Conservation (phyloP, 2,113 vertebrate genomes). For the Lophius piscatorius region DNA sequence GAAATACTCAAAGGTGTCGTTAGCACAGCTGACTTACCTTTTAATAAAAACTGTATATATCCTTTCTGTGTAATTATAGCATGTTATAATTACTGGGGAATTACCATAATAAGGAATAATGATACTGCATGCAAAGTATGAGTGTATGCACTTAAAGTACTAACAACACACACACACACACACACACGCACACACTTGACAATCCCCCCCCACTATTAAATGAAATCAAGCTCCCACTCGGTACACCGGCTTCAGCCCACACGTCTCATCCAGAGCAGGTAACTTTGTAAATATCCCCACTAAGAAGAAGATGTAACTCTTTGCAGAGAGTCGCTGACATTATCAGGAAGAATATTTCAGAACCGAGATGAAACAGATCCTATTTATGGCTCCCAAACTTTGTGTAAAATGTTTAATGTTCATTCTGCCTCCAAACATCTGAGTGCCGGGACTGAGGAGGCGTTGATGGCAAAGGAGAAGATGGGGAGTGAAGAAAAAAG, state of each 20-base stretch:
- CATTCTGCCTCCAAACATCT: constrained; percentile 21
- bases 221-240: constrained; percentile 46
- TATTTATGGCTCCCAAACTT: constrained; percentile 40
- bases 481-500: constrained; percentile 21
- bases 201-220: constrained; percentile 41
- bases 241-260: constrained; percentile 44
- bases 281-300: constrained; percentile 54
- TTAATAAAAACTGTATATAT: background rate
- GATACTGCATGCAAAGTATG: background rate
- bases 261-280: constrained; percentile 21
- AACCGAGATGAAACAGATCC: constrained; percentile 41
- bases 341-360: constrained; percentile 45
- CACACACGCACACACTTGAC: constrained; percentile 31
- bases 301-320: constrained; percentile 41
- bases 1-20: background rate
- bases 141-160: background rate
- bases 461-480: constrained; percentile 16
- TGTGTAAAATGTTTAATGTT: constrained; percentile 55
- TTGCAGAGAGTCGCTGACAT: constrained; percentile 53
- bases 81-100: background rate
- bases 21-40: background rate
- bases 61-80: constrained; percentile 22
- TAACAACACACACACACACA: constrained; percentile 6
- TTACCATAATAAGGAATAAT: constrained; percentile 1
- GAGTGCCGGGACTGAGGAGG: constrained; percentile 6